Evolutionary conservation across 2,797 vertebrate genomes (phyloP).

Genomic region (Rhabdomys pumilio): DNA sequence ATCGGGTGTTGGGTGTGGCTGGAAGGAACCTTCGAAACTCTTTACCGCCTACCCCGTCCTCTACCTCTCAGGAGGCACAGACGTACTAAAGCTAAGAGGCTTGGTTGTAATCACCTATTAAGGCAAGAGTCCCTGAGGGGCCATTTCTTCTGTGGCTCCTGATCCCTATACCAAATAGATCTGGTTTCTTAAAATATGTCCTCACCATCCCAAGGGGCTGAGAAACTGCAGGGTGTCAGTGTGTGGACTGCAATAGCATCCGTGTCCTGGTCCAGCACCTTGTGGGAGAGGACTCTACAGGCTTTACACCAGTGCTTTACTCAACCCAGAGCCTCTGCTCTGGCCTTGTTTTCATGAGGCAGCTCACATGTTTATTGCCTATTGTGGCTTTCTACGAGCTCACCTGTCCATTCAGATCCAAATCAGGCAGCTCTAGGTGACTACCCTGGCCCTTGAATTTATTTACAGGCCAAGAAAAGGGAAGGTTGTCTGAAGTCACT

Average conservation of each 20-base stretch:
- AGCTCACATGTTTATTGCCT: neutral
- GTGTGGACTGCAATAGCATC: neutral
- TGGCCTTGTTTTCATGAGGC: neutral
- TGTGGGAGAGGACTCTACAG: neutral
- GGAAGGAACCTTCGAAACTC: conserved; percentile 84
- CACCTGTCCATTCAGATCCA: neutral
- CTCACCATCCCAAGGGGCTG: neutral
- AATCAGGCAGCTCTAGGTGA: neutral
- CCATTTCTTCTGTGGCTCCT: neutral
- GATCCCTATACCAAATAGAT: neutral
- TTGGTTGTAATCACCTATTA: neutral
- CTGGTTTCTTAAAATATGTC: neutral
- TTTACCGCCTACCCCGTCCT: neutral
- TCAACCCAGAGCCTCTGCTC: neutral
- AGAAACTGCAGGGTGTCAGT: neutral
- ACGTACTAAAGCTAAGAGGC: neutral
- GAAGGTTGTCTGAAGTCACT: neutral
- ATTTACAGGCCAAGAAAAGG: neutral
- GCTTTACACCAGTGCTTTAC: neutral
- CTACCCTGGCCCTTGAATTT: neutral
- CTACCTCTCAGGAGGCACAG: neutral
- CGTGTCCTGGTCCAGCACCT: neutral
- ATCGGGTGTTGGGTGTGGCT: conserved; percentile 52
- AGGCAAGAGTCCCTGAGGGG: neutral
- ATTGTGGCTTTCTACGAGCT: neutral